Evolutionary conservation across 2,888 invertebrate genomes (phyloP).

Genomic region (Lumbricus terrestris): DNA sequence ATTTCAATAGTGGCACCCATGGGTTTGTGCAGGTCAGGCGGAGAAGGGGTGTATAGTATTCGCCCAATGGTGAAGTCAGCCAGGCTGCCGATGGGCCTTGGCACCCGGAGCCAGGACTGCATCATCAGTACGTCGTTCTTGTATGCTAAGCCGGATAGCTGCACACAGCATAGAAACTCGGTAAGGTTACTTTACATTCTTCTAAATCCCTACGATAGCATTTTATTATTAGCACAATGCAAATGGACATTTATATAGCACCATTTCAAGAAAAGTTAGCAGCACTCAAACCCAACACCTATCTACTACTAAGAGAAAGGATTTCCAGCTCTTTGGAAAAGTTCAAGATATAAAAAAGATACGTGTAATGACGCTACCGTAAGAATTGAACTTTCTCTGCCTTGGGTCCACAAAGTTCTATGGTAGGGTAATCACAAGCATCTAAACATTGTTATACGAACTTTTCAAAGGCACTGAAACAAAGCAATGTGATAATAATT

Average conservation of each 20-base stretch:
- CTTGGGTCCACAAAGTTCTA: too few species aligned
- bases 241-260: neutral
- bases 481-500: neutral
- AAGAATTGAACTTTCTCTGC: too few species aligned
- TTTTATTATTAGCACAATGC: neutral
- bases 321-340: too few species aligned
- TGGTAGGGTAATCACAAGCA: neutral
- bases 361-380: too few species aligned
- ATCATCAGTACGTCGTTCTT: conserved; percentile 59
- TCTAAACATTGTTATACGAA: neutral
- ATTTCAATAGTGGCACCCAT: conserved; percentile 62
- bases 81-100: conserved; percentile 54
- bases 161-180: conserved; percentile 31
- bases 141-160: conserved; percentile 61
- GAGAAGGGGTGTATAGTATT: conserved; percentile 58
- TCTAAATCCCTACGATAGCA: neutral
- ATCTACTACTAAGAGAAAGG: too few species aligned
- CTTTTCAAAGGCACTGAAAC: neutral
- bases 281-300: too few species aligned
- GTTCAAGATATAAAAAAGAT: too few species aligned
- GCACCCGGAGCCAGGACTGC: conserved; percentile 57
- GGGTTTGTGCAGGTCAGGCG: conserved; percentile 52
- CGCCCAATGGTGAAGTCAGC: conserved; percentile 58
- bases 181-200: neutral
- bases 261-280: too few species aligned